These are phyloP conservation scores for Echeneis naucrates DNA, from an alignment of 2,797 vertebrate genomes.

Conservation along the genomic window DNA sequence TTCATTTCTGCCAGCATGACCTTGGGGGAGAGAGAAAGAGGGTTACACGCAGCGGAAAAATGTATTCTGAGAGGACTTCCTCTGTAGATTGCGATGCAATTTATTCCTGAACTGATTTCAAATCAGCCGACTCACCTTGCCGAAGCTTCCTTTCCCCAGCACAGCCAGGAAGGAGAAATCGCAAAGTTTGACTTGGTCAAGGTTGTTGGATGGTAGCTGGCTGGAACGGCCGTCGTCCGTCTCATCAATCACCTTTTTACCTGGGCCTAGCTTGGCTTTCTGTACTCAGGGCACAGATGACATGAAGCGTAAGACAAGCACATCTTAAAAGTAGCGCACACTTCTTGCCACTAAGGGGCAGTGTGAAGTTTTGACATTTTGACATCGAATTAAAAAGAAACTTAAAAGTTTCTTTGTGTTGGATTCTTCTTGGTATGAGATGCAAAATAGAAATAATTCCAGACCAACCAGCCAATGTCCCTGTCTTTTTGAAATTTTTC, in stretches of 20 bases:
- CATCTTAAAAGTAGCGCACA: slow-evolving; percentile 12
- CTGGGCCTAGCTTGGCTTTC: slow-evolving; percentile 97
- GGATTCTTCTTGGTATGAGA: slow-evolving; percentile 3
- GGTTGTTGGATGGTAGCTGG: slow-evolving; percentile 86
- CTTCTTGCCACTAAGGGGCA: slow-evolving; percentile 7
- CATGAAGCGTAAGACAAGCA: slow-evolving; percentile 24
- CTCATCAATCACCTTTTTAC: slow-evolving; percentile 90
- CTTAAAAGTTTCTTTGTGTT: slow-evolving; percentile 20
- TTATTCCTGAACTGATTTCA: neutral
- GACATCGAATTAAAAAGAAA: slow-evolving; percentile 2
- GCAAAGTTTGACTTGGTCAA: slow-evolving; percentile 91
- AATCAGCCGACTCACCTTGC: slow-evolving; percentile 84
- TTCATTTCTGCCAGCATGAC: slow-evolving; percentile 97
- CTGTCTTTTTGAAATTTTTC: neutral
- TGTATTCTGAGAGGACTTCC: neutral
- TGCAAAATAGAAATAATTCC: neutral
- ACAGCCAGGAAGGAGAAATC: slow-evolving; percentile 96
- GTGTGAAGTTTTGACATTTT: slow-evolving; percentile 5
- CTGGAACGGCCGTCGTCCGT: slow-evolving; percentile 83
- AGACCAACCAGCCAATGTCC: neutral
- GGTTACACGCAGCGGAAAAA: too few relatives aligned
- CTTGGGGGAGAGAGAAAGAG: slow-evolving; percentile 69
- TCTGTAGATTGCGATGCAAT: neutral
- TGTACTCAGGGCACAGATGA: slow-evolving; percentile 77
- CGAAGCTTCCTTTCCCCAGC: slow-evolving; percentile 97